Base-by-base conservation (phyloP, 2,888 invertebrate genomes). In the Rhamnusium bicolor region DNA sequence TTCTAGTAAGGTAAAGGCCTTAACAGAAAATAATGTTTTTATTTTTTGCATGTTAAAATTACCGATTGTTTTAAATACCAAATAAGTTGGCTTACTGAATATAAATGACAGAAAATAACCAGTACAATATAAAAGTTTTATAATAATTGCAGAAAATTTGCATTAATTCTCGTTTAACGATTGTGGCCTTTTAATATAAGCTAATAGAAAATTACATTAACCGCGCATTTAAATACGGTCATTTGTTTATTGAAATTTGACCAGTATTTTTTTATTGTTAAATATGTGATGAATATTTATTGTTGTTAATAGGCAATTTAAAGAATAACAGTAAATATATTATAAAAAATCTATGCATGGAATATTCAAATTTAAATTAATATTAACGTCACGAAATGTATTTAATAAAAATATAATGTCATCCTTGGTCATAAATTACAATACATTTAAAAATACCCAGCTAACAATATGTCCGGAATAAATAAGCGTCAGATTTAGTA, bases 1-100 rank as follows among this genome's bases (percentile, higher is more conserved):
- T 81, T 79, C 81, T 53, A 72, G 67, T 72, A 70, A 77, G 71
- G 81, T 79, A 77, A 73, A 72, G 73, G 76, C 77, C 79, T 81
- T 78, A 76, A 79, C 76, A 77, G 76, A 79, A 76, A 80, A 80
- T 78, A 77, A 80, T 77, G 77, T 71, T 74, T 79, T 73, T 73
- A 76, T 80, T 81, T 80, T 80, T 80, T 72, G 78, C 78, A 78
- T 76, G 74, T 69, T 73, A 72, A 75, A 76, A 78, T 78, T 68
- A 60, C 66, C 81, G 78, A 82, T 82, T 81, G 81, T 82, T 81
- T 79, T 77, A 78, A 81, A 81, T 80, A 79, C 80, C 80, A 82
- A 82, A 82, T 81, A 75, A 61, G 77, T 67, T 46, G 66, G 51
- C 63, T 54, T 56, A 54, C 29, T 63, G 82, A 80, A 82, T 82